Evolutionary conservation across 2,797 vertebrate species (phyloP).

Genomic region (Discoglossus pictus): DNA sequence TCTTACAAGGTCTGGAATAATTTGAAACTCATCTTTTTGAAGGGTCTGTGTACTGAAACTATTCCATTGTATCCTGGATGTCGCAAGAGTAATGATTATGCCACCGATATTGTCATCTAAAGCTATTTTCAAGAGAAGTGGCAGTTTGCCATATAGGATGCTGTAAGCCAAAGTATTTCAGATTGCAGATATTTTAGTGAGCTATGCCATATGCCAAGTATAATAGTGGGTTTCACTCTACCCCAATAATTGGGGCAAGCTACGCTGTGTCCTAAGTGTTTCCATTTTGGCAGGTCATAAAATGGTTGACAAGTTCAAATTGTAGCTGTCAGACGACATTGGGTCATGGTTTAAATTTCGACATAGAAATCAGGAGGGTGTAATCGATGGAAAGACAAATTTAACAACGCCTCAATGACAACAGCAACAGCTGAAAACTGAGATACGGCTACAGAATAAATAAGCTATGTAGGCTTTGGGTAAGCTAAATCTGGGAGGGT

Average conservation of each 20-base stretch:
- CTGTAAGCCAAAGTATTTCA: constrained; percentile 35
- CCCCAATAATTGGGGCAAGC: constrained; percentile 12
- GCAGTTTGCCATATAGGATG: constrained; percentile 39
- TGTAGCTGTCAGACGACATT: constrained; percentile 12
- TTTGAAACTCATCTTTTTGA: constrained; percentile 43
- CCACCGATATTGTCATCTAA: constrained; percentile 50
- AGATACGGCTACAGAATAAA: too few relatives aligned
- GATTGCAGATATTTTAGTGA: constrained; percentile 37
- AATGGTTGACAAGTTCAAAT: constrained; percentile 10
- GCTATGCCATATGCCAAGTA: constrained; percentile 22
- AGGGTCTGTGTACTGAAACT: constrained; percentile 48
- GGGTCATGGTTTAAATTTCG: constrained; percentile 9
- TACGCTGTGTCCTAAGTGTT: constrained; percentile 9
- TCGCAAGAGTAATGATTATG: constrained; percentile 49
- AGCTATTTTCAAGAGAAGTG: constrained; percentile 45
- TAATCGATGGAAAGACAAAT: constrained; percentile 11
- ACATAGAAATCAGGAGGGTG: not conserved
- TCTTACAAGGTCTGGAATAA: constrained; percentile 47
- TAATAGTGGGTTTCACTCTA: constrained; percentile 9
- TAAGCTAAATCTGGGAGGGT: too few relatives aligned
- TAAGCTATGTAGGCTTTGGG: too few relatives aligned
- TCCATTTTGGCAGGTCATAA: constrained; percentile 11
- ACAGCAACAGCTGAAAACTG: not conserved
- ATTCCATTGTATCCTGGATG: constrained; percentile 37
- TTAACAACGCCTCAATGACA: not conserved